Conservation (phyloP, 2,888 invertebrate genomes). For the Masnerella sp. region DNA sequence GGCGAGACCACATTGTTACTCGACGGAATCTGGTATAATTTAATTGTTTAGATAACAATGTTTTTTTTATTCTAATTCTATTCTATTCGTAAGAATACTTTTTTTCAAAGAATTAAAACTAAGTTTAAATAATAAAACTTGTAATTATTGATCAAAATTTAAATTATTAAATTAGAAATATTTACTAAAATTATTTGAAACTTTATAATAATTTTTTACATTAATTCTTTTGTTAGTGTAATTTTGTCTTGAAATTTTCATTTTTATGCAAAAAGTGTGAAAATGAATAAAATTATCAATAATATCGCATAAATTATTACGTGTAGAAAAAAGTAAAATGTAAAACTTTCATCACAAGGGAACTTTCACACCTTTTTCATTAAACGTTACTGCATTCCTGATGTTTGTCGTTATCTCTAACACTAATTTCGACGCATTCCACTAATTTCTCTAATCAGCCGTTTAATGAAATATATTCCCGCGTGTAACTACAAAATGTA, state of each 20-base stretch:
- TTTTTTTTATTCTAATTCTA: conserved; percentile 3
- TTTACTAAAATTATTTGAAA: no score
- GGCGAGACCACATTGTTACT: conserved; percentile 17
- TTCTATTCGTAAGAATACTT: neutral
- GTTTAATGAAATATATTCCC: conserved; percentile 19
- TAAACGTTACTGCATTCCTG: conserved; percentile 33
- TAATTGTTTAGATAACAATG: neutral
- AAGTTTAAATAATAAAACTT: no score
- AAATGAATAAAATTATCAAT: neutral
- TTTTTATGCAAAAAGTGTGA: no score
- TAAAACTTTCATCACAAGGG: conserved; percentile 27
- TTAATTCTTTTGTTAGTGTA: no score
- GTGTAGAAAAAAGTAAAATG: conserved; percentile 20
- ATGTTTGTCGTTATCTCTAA: conserved; percentile 36
- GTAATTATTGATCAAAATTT: no score
- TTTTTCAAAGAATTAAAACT: no score
- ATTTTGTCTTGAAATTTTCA: no score
- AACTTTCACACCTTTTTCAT: conserved; percentile 50
- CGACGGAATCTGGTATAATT: conserved; percentile 16
- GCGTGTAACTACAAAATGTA: conserved; percentile 26
- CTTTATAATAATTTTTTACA: no score
- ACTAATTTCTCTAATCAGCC: conserved; percentile 38
- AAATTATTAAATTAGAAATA: no score
- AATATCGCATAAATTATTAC: neutral
- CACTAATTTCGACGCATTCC: conserved; percentile 43